Evolutionary conservation across 2,797 vertebrate species (phyloP), one percentile per base, ranked within the genome.

Genomic region (Protosalanx chinensis): DNA sequence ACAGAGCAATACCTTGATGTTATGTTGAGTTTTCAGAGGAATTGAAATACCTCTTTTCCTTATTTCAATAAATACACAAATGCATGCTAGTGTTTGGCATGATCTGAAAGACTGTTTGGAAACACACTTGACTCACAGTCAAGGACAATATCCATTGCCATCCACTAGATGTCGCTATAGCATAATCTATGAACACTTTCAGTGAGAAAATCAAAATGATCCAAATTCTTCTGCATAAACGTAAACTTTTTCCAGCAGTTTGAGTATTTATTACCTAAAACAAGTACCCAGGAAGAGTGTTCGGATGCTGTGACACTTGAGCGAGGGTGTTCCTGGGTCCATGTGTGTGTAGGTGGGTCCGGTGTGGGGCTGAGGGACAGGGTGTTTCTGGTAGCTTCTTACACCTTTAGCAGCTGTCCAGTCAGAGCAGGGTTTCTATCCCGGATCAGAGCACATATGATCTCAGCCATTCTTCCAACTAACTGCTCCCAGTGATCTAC

Each of bases 111-210:
- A 41, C 12, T 27, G 56, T 12, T 56, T 33, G 56, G 30, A 46
- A 58, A 51, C 27, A 53, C 82, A 76, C 59, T 58, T 64, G 0
- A 49, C 3, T 35, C 0, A 10, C 8, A 46, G 27, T n/a, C 1
- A 1, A 30, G 30, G 4, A 10, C 0, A 2, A 6, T 0, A 1
- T 2, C 46, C 13, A 16, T 16, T 6, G 12, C 65, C 2, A n/a
- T 70, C 87, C 91, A 88, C 75, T 72, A 91, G 90, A 76, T 80
- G 90, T 76, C 88, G 64, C 79, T 72, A 78, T 29, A 77, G 16
- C 16, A 77, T 80, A 78, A 80, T 10, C 70, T 56, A 87, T 58
- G 3, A 49, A 71, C 33, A 64, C 8, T 6, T 56, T 18, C 2
- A 2, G 2, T 13, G 3, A 18, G 8, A 6, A 23, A 56, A 46